Percentiles rank a stretch among this genome's conserved stretches.
phyloP scores from a whole-genome alignment of 2,797 vertebrate genomes.

The Carcharodon carcharias region DNA sequence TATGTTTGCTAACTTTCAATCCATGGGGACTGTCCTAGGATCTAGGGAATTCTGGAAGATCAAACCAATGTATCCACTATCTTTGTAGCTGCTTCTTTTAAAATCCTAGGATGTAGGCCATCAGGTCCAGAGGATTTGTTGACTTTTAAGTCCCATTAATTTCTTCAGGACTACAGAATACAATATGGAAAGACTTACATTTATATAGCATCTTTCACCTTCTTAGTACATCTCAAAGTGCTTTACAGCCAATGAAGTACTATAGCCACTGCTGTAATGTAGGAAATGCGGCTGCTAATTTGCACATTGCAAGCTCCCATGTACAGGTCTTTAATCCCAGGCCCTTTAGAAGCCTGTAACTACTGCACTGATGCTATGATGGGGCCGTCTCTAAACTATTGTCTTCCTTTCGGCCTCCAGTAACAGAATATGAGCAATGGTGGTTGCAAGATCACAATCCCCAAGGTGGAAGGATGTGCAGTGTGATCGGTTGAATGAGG shows the following conservation, averaged over 20 bases:
- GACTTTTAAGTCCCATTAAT: too few relatives aligned
- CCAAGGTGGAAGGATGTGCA: not conserved
- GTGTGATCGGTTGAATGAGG: not conserved
- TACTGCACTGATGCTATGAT: not conserved
- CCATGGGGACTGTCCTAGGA: too few relatives aligned
- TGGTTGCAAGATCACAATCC: not conserved
- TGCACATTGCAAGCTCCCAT: not conserved
- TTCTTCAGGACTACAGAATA: too few relatives aligned
- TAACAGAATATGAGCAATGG: not conserved
- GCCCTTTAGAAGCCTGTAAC: not conserved
- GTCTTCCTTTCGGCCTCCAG: not conserved
- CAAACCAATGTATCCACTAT: too few relatives aligned
- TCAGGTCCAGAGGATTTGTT: too few relatives aligned
- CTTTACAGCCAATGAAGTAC: not conserved
- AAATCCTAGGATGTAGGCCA: too few relatives aligned
- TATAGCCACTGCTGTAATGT: not conserved
- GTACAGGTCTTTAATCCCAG: not conserved
- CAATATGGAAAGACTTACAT: too few relatives aligned
- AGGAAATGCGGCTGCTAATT: not conserved
- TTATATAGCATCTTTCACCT: too few relatives aligned
- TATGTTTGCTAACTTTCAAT: too few relatives aligned
- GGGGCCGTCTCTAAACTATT: not conserved
- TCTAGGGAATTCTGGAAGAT: too few relatives aligned
- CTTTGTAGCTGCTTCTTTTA: too few relatives aligned
- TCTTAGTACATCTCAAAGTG: not conserved